These are phyloP conservation scores for Chromoteleia sp. DNA, from an alignment of 2,888 invertebrate genomes.

Conservation along the genomic window DNA sequence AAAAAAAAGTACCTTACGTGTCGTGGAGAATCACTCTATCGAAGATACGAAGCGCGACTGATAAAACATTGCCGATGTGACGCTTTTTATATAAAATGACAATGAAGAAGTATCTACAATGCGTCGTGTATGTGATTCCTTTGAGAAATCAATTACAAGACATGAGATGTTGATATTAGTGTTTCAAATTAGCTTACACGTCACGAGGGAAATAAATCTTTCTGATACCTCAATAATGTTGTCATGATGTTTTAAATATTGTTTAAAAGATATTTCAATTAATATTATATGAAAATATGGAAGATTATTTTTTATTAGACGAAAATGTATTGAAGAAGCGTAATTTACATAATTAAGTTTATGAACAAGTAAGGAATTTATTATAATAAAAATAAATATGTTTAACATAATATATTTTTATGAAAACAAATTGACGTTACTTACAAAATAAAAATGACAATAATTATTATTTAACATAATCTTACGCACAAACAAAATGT, in stretches of 20 bases:
- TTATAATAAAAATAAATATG: too few species aligned
- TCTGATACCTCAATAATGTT: background rate
- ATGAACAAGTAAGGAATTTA: too few species aligned
- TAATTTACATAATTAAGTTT: too few species aligned
- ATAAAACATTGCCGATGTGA: background rate
- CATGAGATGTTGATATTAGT: conserved; percentile 36
- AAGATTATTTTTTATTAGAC: too few species aligned
- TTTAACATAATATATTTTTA: too few species aligned
- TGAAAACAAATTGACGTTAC: too few species aligned
- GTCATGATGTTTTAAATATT: background rate
- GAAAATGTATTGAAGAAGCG: too few species aligned
- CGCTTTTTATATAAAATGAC: conserved; percentile 60
- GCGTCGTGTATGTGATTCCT: conserved; percentile 42
- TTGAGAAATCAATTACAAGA: conserved; percentile 62
- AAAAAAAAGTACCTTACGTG: conserved; percentile 31
- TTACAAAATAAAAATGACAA: too few species aligned
- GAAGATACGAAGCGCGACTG: conserved; percentile 51
- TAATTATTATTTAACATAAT: too few species aligned
- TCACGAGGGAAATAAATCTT: conserved; percentile 53
- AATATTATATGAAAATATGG: too few species aligned
- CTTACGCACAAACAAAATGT: too few species aligned
- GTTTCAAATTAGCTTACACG: conserved; percentile 37
- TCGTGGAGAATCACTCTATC: background rate
- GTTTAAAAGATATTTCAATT: background rate
- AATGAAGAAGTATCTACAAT: conserved; percentile 13